Base-by-base conservation (phyloP, 2,888 invertebrate species). In the Pecten maximus region DNA sequence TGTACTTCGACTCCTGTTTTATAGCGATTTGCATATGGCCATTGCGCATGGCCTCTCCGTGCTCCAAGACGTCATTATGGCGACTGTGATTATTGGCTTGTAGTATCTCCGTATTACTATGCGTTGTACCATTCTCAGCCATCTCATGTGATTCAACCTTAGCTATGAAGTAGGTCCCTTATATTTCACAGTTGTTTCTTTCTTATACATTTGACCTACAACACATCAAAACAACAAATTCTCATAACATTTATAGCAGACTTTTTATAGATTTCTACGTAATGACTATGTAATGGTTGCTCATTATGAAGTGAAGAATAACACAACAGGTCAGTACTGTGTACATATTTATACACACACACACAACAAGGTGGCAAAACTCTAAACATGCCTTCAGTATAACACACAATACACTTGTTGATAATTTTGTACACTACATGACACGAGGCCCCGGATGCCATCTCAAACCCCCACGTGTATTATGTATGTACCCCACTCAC, bases 41-140 rank as follows among this genome's bases (percentile, higher is more conserved):
- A 74, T 74, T 74, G 74, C 74, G 74, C 74, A 74, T 74, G 74
- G 35, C 74, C 28, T 74, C 28, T 35, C 35, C 28, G 74, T 74
- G 74, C 15, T 74, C 74, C 74, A 74, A 35, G 74, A 74, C 74
- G 74, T 74, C 74, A 74, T 74, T 74, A 74, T 74, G 74, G 74
- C 28, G 74, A 35, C 23, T 74, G 74, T 74, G 74, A 28, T 74
- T 74, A 74, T 74, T 35, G 12, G 74, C 35, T 8, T 74, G 74
- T 74, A 35, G 74, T 74, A 28, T 28, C 74, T 74, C 74, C 74
- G 35, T 74, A 12, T 74, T 28, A 74, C 23, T 74, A 74, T 74
- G 74, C 74, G 74, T 74, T 74, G 74, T 74, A 74, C 74, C 74
- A 74, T 74, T 74, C 35, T 74, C 74, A 74, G 74, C 74, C 74